Conservation (phyloP, 2,113 vertebrate genomes). For the Zapornia atra region DNA sequence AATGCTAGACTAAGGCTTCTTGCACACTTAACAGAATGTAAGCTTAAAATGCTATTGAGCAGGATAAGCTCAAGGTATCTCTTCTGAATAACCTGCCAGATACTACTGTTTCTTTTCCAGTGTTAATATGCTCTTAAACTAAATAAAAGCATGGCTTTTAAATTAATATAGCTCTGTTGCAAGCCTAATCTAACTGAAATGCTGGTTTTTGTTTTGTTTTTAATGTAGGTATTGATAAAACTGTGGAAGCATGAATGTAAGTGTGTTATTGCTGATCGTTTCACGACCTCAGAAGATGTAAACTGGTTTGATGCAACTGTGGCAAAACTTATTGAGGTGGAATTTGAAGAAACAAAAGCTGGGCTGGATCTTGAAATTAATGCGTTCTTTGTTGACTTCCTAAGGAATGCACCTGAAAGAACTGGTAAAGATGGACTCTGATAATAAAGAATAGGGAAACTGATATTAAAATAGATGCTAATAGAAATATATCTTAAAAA, state of each 20-base stretch:
- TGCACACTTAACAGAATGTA: background rate
- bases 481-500: background rate
- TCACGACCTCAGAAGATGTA: conserved; percentile 84
- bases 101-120: background rate
- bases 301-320: conserved; percentile 88
- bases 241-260: conserved; percentile 97
- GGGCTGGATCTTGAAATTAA: conserved; percentile 76
- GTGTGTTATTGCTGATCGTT: conserved; percentile 92
- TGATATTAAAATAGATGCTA: background rate
- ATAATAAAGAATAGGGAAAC: background rate
- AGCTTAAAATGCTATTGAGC: background rate
- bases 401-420: conserved; percentile 85
- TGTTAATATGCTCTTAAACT: background rate
- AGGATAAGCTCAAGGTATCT: background rate
- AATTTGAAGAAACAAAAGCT: conserved; percentile 74
- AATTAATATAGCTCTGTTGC: background rate
- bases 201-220: background rate
- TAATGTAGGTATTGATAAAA: conserved; percentile 78
- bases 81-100: background rate
- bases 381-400: conserved; percentile 93
- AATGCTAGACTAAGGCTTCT: background rate
- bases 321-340: conserved; percentile 78
- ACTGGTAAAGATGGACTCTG: conserved; percentile 76
- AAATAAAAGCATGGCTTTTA: background rate
- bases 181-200: background rate